Base-by-base conservation (phyloP, 2,797 vertebrate species). In the Lemur catta region DNA sequence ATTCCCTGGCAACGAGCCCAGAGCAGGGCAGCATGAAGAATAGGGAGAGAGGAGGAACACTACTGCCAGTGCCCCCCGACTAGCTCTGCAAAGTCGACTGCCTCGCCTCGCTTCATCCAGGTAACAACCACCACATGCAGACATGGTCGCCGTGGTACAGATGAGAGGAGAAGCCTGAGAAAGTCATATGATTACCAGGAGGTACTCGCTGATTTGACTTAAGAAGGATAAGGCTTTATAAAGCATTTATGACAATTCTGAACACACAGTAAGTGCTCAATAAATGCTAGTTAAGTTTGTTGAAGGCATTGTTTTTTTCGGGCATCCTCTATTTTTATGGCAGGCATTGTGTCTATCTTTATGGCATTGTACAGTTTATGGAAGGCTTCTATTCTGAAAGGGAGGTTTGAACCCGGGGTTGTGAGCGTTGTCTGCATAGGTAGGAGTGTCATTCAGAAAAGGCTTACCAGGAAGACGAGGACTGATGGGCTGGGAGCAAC, bases 331-430 rank as follows among this genome's bases (percentile, higher is more conserved):
- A 4, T 43, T 43, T 43, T 43, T 46, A 2, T 12, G 35, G 67
- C 6, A 55, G 10, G 35, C 22, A 28, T 48, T 41, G 7, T 26
- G 17, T 72, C 75, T 46, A 24, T 24, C 55, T 69, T 52, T 41
- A 89, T 4, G 35, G 65, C 84, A 46, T 10, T 46, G 18, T 7
- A 12, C 71, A 88, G 74, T 61, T 48, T 24, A 14, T 0, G 28
- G 69, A 82, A 89, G 84, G 28, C 61, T 79, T 93, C 82, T 11
- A 5, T 71, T 89, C 57, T 28, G 22, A 57, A 76, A 94, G 57
- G 8, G 18, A 55, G 28, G 4, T 8, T 75, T 78, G 28, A 63
- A 55, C 8, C 6, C 12, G 10, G 43, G 43, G 59, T 48, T 30
- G 11, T 79, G 46, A 79, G 15, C 48, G 14, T 72, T 12, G 35